Evolutionary conservation across 1,140 invertebrate species (phyloP).

Genomic region (Drosophila melanica): DNA sequence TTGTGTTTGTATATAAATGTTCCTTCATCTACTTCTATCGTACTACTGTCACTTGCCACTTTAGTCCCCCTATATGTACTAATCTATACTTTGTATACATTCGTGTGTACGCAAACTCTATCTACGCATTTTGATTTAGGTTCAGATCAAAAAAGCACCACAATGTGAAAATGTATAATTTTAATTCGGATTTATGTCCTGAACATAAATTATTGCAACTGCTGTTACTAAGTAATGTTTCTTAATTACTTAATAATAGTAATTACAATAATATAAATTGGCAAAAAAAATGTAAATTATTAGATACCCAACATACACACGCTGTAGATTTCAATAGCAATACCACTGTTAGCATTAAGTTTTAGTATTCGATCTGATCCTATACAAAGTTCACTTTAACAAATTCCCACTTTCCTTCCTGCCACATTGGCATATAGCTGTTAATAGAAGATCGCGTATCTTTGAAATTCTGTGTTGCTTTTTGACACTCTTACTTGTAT

Average conservation of each 20-base stretch:
- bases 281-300: background rate
- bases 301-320: constrained; percentile 2
- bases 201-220: background rate
- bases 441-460: constrained; percentile 11
- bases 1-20: constrained; percentile 46
- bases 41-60: constrained; percentile 29
- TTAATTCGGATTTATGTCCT: constrained; percentile 4
- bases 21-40: constrained; percentile 50
- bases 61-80: constrained; percentile 19
- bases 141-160: constrained; percentile 13
- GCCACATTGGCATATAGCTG: background rate
- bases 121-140: constrained; percentile 18
- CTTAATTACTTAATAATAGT: constrained; percentile 8
- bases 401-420: background rate
- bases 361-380: constrained; percentile 29
- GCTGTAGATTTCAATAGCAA: constrained; percentile 20
- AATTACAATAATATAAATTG: constrained; percentile 2
- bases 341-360: constrained; percentile 11
- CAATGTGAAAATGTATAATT: constrained; percentile 13
- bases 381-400: constrained; percentile 8
- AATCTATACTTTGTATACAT: constrained; percentile 14
- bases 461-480: constrained; percentile 1
- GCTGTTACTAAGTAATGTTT: constrained; percentile 9
- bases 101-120: constrained; percentile 22
- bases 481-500: constrained; percentile 1